phyloP scores from a whole-genome alignment of 2,888 invertebrate species.

The Dryobotodes eremita region DNA sequence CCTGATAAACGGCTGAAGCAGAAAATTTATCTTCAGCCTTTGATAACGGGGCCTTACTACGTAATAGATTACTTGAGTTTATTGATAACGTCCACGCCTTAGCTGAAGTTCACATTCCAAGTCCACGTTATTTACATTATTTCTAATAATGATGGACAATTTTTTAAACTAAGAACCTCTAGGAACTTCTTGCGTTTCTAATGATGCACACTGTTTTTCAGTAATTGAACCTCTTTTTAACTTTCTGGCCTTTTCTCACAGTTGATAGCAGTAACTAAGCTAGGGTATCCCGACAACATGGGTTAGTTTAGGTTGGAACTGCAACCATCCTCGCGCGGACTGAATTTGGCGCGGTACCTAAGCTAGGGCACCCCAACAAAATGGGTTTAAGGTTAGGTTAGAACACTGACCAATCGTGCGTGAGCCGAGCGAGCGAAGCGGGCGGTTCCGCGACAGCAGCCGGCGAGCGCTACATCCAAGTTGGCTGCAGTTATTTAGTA shows the following conservation, averaged over 20 bases:
- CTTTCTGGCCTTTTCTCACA: background rate
- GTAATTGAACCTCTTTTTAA: background rate
- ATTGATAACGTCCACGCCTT: background rate
- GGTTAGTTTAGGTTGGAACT: background rate
- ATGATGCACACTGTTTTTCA: background rate
- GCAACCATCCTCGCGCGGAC: background rate
- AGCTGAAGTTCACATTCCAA: background rate
- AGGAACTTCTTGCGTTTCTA: too few species aligned
- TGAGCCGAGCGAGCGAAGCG: background rate
- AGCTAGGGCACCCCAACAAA: background rate
- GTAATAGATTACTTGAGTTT: slow-evolving; percentile 18
- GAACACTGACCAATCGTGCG: background rate
- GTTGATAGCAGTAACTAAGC: background rate
- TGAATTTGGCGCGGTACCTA: background rate
- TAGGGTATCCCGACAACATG: background rate
- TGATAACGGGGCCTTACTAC: slow-evolving; percentile 35
- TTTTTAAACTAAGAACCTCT: background rate
- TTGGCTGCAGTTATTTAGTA: background rate
- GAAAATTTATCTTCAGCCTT: slow-evolving; percentile 41
- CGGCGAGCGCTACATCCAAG: background rate
- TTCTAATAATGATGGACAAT: background rate
- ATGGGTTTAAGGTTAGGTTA: background rate
- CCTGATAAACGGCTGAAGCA: slow-evolving; percentile 42
- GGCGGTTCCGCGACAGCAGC: background rate
- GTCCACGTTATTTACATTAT: background rate